Evolutionary conservation across 2,888 invertebrate species (phyloP).

Genomic region (Apomyelois bistriatella): DNA sequence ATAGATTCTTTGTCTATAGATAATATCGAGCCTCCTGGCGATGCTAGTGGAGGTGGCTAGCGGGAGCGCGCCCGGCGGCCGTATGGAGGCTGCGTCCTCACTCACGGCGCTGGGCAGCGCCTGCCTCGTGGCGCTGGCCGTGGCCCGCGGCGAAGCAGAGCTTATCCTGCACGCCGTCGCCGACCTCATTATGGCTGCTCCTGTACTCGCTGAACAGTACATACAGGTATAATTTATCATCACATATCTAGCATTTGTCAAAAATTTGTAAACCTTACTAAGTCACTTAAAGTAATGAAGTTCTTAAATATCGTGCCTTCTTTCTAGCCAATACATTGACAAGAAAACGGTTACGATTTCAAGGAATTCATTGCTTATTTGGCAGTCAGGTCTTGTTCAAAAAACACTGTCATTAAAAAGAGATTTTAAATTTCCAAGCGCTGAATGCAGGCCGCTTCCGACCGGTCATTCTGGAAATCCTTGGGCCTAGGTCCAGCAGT

Average conservation of each 20-base stretch:
- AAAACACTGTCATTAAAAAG: no score
- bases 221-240: slow-evolving; percentile 80
- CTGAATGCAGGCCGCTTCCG: no score
- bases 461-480: no score
- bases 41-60: slow-evolving; percentile 91
- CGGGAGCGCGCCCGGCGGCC: slow-evolving; percentile 61
- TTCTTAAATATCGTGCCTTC: no score
- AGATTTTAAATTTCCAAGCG: no score
- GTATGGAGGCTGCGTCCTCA: slow-evolving; percentile 79
- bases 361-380: no score
- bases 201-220: slow-evolving; percentile 87
- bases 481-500: no score
- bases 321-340: no score
- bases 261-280: no score
- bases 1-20: slow-evolving; percentile 59
- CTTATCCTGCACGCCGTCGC: slow-evolving; percentile 92
- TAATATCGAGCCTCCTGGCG: slow-evolving; percentile 89
- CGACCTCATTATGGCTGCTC: slow-evolving; percentile 91
- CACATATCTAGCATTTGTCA: neutral
- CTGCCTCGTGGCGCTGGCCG: slow-evolving; percentile 93
- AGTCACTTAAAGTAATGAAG: no score
- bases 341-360: no score
- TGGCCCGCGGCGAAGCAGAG: slow-evolving; percentile 96
- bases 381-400: no score
- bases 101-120: slow-evolving; percentile 94